Conservation (phyloP, 2,888 invertebrate species). For the Diachrysia chrysitis region DNA sequence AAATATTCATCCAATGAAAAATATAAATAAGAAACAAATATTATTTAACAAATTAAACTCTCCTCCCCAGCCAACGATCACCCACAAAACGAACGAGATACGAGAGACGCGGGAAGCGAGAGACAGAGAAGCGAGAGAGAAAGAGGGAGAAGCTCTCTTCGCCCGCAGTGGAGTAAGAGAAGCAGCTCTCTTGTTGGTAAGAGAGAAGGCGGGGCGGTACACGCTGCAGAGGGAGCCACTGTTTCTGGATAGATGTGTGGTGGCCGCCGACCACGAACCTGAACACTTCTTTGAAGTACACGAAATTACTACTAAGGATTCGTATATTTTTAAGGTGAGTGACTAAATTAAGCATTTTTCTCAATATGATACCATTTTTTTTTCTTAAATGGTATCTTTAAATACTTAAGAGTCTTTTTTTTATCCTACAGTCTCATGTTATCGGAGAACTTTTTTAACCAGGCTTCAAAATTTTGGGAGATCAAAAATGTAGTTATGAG, state of each 20-base stretch:
- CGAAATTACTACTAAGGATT: constrained; percentile 97
- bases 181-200: constrained; percentile 95
- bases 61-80: constrained; percentile 90
- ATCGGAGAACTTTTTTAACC: too few relatives aligned
- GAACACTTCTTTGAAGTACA: constrained; percentile 98
- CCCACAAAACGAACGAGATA: constrained; percentile 91
- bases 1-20: background rate
- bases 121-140: constrained; percentile 83
- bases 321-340: constrained; percentile 97
- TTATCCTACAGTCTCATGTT: too few relatives aligned
- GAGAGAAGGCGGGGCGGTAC: constrained; percentile 97
- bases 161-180: constrained; percentile 94
- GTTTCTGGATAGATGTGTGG: constrained; percentile 96
- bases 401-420: too few relatives aligned
- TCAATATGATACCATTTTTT: too few relatives aligned
- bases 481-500: too few relatives aligned
- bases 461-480: too few relatives aligned
- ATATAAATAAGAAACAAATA: background rate
- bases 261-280: constrained; percentile 96
- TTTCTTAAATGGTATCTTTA: too few relatives aligned
- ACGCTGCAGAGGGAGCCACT: constrained; percentile 96
- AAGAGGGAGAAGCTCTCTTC: constrained; percentile 88
- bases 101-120: constrained; percentile 85
- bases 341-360: too few relatives aligned
- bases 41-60: background rate